Conservation (phyloP, 1,140 invertebrate genomes). For the Caenorhabditis remanei region DNA sequence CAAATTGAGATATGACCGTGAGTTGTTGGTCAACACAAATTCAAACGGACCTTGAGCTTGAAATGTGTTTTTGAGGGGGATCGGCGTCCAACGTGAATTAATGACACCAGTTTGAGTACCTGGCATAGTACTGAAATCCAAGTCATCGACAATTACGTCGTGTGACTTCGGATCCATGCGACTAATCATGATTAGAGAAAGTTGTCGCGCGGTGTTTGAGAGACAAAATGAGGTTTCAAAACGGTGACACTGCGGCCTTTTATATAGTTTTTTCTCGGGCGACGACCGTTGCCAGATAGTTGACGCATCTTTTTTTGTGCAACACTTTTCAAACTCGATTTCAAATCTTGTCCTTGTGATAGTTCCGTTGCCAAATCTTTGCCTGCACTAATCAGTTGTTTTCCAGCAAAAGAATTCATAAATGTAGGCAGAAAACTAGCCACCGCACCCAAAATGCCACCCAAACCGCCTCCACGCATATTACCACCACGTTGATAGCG, state of each 20-base stretch:
- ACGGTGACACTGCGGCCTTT: neutral
- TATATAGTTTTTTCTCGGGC: neutral
- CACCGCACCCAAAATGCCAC: neutral
- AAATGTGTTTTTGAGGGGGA: neutral
- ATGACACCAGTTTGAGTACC: neutral
- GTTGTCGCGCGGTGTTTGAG: neutral
- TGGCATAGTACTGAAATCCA: neutral
- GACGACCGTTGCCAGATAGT: neutral
- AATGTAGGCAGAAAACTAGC: neutral
- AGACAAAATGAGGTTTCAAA: conserved; percentile 7
- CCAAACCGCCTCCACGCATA: neutral
- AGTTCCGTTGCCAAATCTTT: neutral
- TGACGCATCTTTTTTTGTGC: neutral
- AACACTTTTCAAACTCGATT: neutral
- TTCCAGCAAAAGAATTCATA: neutral
- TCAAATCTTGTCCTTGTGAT: neutral
- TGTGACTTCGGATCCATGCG: conserved; percentile 1
- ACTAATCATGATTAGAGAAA: conserved; percentile 9
- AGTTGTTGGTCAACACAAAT: neutral
- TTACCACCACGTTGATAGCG: neutral
- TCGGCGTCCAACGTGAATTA: neutral
- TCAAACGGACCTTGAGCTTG: neutral
- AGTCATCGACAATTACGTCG: neutral
- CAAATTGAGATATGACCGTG: neutral
- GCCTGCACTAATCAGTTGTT: neutral